A percentile compares a stretch with the other conserved stretches of the same genome.
These are phyloP conservation scores for Brachionichthys hirsutus DNA, from an alignment of 2,113 vertebrate species.

Conservation along the genomic window DNA sequence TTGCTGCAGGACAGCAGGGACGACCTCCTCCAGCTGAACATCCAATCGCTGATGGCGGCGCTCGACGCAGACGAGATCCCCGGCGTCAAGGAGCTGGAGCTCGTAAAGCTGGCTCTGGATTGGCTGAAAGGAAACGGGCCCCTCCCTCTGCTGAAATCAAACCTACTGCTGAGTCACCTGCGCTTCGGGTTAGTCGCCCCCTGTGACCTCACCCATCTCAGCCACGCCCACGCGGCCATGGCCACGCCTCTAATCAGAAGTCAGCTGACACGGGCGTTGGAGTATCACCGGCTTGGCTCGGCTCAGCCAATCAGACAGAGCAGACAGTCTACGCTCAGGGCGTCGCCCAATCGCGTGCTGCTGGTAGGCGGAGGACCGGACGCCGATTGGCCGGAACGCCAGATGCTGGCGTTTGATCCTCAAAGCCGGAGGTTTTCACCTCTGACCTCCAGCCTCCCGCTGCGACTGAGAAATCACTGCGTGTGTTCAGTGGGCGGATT, in stretches of 20 bases:
- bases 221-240: conserved; percentile 74
- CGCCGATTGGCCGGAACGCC: conserved; percentile 70
- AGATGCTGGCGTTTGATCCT: conserved; percentile 83
- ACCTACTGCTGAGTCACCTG: conserved; percentile 82
- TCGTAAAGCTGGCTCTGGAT: conserved; percentile 82
- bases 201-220: conserved; percentile 72
- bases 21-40: conserved; percentile 83
- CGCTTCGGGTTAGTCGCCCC: conserved; percentile 81
- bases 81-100: conserved; percentile 77
- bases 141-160: conserved; percentile 74
- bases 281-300: conserved; percentile 83
- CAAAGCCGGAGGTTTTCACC: conserved; percentile 78
- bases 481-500: conserved; percentile 88
- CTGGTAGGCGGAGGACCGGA: conserved; percentile 82
- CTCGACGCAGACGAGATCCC: conserved; percentile 82
- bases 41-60: conserved; percentile 78
- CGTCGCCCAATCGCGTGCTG: conserved; percentile 76
- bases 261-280: conserved; percentile 86
- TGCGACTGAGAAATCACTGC: conserved; percentile 81
- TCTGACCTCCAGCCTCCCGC: conserved; percentile 69
- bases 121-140: conserved; percentile 85
- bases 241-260: conserved; percentile 82
- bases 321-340: conserved; percentile 81
- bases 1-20: conserved; percentile 75
- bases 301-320: conserved; percentile 86